Evolutionary conservation across 2,113 vertebrate genomes (phyloP), one percentile per base, ranked within the genome.

Genomic region (Synodontis membranacea): DNA sequence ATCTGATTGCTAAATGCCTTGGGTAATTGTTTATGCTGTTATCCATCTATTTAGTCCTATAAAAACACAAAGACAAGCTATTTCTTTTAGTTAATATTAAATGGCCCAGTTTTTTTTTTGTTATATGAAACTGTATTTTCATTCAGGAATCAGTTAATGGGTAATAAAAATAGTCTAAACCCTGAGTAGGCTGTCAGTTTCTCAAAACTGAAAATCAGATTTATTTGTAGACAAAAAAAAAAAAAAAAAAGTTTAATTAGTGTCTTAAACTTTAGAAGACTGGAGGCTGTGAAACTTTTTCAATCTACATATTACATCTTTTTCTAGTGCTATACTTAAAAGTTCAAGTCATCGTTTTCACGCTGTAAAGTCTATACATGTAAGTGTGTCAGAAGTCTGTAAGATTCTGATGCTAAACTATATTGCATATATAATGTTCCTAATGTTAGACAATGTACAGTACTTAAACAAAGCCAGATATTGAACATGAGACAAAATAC

Each of bases 91-190:
- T 82, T 85, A n/a, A 44, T 68, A 44, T 82, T 52, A 68, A 50
- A 58, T 19, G n/a, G 60, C 37, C 19, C 25, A 34, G 46, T 76
- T 83, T 94, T 84, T 66, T 76, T 46, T 37, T 9, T 76, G 39
- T 83, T 66, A 83, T 37, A 83, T 54, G 64, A 83, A 83, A 42
- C 44, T 7, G 15, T 23, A 17, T 25, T 34, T 83, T 17, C 15
- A 44, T 83, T 58, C n/a, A 6, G 39, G 46, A 78, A 62, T 42
- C 42, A 82, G 86, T 81, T 70, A 95, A 95, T 95, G 92, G 94
- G 94, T 94, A 95, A 95, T 96, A 96, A 96, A 97, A 96, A 96
- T 93, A 94, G 94, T 96, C 96, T 96, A 96, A 96, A 96, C 96
- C 95, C 94, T 94, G 95, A 96, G 96, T 95, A 96, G 94, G 94